phyloP scores from a whole-genome alignment of 2,797 vertebrate genomes.

The Glyptemys insculpta region DNA sequence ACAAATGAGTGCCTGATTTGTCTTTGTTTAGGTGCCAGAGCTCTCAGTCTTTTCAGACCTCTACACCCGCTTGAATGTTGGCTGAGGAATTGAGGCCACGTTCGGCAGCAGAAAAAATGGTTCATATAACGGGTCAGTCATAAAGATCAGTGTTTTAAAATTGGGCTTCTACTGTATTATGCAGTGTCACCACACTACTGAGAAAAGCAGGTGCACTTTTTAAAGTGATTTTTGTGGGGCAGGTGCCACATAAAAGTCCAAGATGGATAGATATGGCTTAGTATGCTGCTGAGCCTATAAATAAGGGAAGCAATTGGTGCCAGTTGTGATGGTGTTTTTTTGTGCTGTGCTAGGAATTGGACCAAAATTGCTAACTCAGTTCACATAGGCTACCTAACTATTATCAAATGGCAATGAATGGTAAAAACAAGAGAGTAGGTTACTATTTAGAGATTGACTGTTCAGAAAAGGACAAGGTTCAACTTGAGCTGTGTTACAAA shows the following conservation, averaged over 20 bases:
- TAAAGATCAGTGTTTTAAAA: not conserved
- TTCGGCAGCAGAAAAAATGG: not conserved
- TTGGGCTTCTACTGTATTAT: not conserved
- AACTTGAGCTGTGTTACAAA: conserved; percentile 48
- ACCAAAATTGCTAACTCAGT: conserved; percentile 55
- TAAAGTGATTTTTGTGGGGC: conserved; percentile 23
- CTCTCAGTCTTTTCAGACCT: not conserved
- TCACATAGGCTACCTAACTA: conserved; percentile 62
- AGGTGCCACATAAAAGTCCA: conserved; percentile 44
- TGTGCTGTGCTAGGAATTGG: conserved; percentile 55
- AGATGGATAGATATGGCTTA: conserved; percentile 21
- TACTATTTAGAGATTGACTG: conserved; percentile 57
- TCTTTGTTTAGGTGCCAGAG: not conserved
- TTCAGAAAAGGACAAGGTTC: conserved; percentile 58
- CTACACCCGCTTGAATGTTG: not conserved
- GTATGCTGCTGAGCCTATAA: conserved; percentile 70
- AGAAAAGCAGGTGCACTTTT: conserved; percentile 51
- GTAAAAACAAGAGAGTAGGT: conserved; percentile 66
- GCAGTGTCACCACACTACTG: not conserved
- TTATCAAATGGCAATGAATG: conserved; percentile 66
- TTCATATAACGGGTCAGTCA: not conserved
- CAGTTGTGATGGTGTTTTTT: conserved; percentile 56
- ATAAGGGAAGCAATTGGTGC: conserved; percentile 55
- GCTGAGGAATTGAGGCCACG: not conserved
- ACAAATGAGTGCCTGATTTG: not conserved